Percentiles rank a stretch among this genome's conserved stretches.
phyloP scores from a whole-genome alignment of 1,140 invertebrate species.

The Penaeus chinensis region DNA sequence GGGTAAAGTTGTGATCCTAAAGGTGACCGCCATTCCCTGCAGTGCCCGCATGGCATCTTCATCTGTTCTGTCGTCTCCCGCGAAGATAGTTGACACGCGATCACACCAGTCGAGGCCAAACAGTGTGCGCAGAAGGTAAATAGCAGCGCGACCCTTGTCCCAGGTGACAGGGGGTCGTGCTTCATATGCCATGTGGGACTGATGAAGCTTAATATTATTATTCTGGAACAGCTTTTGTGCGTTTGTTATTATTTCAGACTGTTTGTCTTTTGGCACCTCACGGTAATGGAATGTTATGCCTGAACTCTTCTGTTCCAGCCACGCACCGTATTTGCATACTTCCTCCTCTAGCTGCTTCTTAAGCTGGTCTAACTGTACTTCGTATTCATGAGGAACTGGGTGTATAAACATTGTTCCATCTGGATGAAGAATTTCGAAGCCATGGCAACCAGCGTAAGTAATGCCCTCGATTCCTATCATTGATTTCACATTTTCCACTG shows the following conservation, averaged over 20 bases:
- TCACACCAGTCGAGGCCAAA: conserved; percentile 93
- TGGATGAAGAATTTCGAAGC: conserved; percentile 87
- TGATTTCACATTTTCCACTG: conserved; percentile 87
- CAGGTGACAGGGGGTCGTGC: conserved; percentile 89
- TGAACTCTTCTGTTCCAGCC: conserved; percentile 92
- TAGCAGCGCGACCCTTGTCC: conserved; percentile 89
- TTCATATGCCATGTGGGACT: conserved; percentile 86
- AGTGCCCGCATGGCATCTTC: conserved; percentile 90
- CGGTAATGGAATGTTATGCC: conserved; percentile 89
- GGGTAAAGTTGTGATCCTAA: conserved; percentile 84
- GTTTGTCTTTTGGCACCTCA: conserved; percentile 70
- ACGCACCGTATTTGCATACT: conserved; percentile 87
- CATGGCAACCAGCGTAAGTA: conserved; percentile 91
- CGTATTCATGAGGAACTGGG: conserved; percentile 87
- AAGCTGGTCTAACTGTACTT: conserved; percentile 82
- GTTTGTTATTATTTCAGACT: conserved; percentile 76
- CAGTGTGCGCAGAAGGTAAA: conserved; percentile 88
- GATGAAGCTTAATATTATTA: conserved; percentile 79
- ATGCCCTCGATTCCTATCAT: conserved; percentile 90
- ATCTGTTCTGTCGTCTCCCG: conserved; percentile 89
- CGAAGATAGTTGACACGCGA: conserved; percentile 89
- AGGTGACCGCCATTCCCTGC: conserved; percentile 84
- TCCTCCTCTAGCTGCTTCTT: conserved; percentile 84
- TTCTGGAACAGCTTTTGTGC: conserved; percentile 80
- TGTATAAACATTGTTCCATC: conserved; percentile 91